These are phyloP conservation scores for Drosophila varians DNA, from an alignment of 1,140 invertebrate genomes.

Conservation along the genomic window DNA sequence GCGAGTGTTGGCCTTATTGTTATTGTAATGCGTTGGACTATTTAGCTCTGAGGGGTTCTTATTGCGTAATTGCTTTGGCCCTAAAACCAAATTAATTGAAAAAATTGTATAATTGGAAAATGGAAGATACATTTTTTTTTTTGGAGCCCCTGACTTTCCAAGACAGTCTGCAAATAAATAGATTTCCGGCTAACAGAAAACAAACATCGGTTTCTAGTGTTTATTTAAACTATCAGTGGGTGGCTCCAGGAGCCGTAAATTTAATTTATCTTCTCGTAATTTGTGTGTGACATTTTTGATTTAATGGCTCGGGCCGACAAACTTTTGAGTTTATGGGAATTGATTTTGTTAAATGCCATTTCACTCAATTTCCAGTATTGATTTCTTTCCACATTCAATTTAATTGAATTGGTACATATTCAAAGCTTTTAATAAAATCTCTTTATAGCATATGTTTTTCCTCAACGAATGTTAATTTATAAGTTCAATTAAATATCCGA, in stretches of 20 bases:
- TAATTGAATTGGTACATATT: constrained; percentile 15
- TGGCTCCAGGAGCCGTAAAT: not conserved
- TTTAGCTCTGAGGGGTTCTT: constrained; percentile 30
- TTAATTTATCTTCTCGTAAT: constrained; percentile 22
- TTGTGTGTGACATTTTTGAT: constrained; percentile 33
- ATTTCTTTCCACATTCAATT: not conserved
- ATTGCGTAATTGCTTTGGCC: constrained; percentile 36
- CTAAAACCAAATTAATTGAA: constrained; percentile 43
- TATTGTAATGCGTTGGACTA: constrained; percentile 46
- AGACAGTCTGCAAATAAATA: constrained; percentile 13
- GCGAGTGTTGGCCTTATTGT: constrained; percentile 35
- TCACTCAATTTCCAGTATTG: constrained; percentile 4
- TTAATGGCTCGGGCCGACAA: constrained; percentile 3
- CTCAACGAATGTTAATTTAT: constrained; percentile 2
- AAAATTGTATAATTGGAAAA: constrained; percentile 45
- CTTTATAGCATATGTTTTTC: not conserved
- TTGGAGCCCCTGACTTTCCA: not conserved
- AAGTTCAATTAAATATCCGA: not conserved
- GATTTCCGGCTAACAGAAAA: not conserved
- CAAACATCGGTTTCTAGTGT: constrained; percentile 1
- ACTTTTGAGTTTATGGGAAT: constrained; percentile 24
- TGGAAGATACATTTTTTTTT: too few species aligned
- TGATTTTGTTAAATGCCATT: constrained; percentile 14
- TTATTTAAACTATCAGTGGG: not conserved
- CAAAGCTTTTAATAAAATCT: constrained; percentile 2